phyloP scores from a whole-genome alignment of 1,140 invertebrate genomes.

The Drosophila littoralis region DNA sequence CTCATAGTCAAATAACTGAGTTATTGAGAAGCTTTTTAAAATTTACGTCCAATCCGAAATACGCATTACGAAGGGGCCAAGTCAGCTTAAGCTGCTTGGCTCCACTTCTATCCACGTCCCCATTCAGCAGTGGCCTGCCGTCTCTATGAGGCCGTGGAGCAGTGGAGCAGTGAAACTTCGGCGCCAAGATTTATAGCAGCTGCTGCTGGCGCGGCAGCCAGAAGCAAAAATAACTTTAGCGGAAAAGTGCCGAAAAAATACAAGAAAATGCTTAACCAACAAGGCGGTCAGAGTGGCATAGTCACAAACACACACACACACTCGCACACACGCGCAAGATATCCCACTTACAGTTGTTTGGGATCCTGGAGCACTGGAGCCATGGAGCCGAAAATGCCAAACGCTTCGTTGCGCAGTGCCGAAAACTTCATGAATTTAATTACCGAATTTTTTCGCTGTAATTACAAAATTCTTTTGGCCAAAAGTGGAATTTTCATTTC shows the following conservation, averaged over 20 bases:
- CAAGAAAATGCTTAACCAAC: slow-evolving; percentile 80
- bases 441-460: slow-evolving; percentile 81
- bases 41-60: slow-evolving; percentile 21
- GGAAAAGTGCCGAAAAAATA: slow-evolving; percentile 81
- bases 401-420: slow-evolving; percentile 50
- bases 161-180: slow-evolving; percentile 30
- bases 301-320: slow-evolving; percentile 20
- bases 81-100: slow-evolving; percentile 64
- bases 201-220: slow-evolving; percentile 9
- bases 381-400: slow-evolving; percentile 43
- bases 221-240: slow-evolving; percentile 76
- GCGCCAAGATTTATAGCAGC: slow-evolving; percentile 71
- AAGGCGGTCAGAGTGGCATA: slow-evolving; percentile 55
- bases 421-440: slow-evolving; percentile 82
- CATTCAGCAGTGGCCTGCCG: slow-evolving; percentile 9
- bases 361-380: slow-evolving; percentile 1
- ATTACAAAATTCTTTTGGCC: slow-evolving; percentile 82
- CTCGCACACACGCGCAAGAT: slow-evolving; percentile 8
- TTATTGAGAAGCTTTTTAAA: slow-evolving; percentile 67
- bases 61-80: background rate
- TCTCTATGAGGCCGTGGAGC: slow-evolving; percentile 23
- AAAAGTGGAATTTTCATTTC: slow-evolving; percentile 80
- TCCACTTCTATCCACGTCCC: background rate
- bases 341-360: slow-evolving; percentile 25
- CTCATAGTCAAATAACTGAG: slow-evolving; percentile 39